Conservation (phyloP, 2,888 invertebrate species). For the Acanthosepion esculentum region DNA sequence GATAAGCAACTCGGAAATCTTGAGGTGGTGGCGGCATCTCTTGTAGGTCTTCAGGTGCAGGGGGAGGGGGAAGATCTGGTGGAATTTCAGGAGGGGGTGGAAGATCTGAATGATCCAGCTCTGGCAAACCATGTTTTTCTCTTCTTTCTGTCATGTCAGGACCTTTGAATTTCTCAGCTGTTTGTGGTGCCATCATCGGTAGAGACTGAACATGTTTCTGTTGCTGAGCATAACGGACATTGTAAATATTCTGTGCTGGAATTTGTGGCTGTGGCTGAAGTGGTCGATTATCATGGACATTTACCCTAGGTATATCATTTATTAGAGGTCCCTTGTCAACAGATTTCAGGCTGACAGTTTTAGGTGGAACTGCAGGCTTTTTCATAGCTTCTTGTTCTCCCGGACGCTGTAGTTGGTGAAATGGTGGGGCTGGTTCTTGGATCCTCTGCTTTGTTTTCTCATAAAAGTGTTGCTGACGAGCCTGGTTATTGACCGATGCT, state of each 20-base stretch:
- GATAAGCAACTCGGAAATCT: slow-evolving; percentile 76
- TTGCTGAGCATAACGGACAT: neutral
- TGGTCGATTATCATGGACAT: slow-evolving; percentile 60
- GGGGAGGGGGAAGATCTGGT: slow-evolving; percentile 75
- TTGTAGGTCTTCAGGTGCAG: slow-evolving; percentile 70
- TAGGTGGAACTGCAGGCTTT: slow-evolving; percentile 55
- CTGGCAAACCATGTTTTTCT: neutral
- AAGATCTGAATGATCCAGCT: slow-evolving; percentile 54
- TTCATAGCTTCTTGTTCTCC: slow-evolving; percentile 56
- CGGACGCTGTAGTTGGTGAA: slow-evolving; percentile 63
- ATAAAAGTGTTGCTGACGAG: slow-evolving; percentile 67
- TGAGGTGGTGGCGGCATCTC: slow-evolving; percentile 70
- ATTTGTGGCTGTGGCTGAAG: slow-evolving; percentile 55
- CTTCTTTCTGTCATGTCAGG: neutral
- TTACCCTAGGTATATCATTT: slow-evolving; percentile 59
- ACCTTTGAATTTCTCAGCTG: neutral
- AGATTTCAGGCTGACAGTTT: slow-evolving; percentile 64
- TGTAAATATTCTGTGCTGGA: slow-evolving; percentile 56
- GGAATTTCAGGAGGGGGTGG: slow-evolving; percentile 77
- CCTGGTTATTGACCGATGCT: slow-evolving; percentile 66
- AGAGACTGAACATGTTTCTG: neutral
- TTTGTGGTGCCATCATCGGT: neutral
- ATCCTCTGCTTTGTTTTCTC: slow-evolving; percentile 66
- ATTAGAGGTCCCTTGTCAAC: slow-evolving; percentile 60
- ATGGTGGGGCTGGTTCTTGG: slow-evolving; percentile 65